phyloP scores from a whole-genome alignment of 2,888 invertebrate genomes.

The Caenorhabditis virilis region DNA sequence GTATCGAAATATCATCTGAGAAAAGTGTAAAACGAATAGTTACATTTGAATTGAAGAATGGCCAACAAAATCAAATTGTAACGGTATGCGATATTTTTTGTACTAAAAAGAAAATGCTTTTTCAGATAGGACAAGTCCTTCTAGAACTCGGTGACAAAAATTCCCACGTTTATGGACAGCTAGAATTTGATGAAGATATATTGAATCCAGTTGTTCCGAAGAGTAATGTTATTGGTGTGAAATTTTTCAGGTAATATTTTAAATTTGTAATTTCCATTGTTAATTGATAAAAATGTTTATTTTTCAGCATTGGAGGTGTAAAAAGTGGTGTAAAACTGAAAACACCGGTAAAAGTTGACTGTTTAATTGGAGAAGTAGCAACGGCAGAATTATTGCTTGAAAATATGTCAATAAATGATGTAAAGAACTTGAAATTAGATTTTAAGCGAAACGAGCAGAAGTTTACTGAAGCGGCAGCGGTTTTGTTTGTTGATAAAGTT shows the following conservation, averaged over 20 bases:
- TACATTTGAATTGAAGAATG: slow-evolving; percentile 5
- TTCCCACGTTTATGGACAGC: slow-evolving; percentile 5
- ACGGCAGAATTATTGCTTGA: slow-evolving; percentile 17
- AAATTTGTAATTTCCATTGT: neutral
- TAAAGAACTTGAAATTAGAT: slow-evolving; percentile 30
- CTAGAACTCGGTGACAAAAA: slow-evolving; percentile 20
- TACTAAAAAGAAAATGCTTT: too few relatives aligned
- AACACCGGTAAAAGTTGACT: slow-evolving; percentile 11
- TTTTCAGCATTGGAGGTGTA: slow-evolving; percentile 12
- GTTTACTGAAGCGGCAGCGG: slow-evolving; percentile 45
- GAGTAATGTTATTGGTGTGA: slow-evolving; percentile 12
- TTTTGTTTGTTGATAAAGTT: slow-evolving; percentile 44
- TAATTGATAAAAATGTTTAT: neutral
- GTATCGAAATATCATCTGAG: slow-evolving; percentile 5
- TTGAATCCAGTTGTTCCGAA: slow-evolving; percentile 11
- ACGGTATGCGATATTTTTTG: too few relatives aligned
- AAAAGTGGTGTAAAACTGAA: slow-evolving; percentile 13
- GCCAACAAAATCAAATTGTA: slow-evolving; percentile 11
- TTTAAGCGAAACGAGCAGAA: slow-evolving; percentile 47
- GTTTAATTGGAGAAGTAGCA: slow-evolving; percentile 50
- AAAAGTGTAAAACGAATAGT: slow-evolving; percentile 10
- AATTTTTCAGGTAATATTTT: slow-evolving; percentile 19
- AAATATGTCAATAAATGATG: slow-evolving; percentile 10
- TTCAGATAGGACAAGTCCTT: slow-evolving; percentile 11
- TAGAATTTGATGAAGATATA: slow-evolving; percentile 32